A percentile compares a stretch with the other conserved stretches of the same genome.
Evolutionary conservation across 2,113 vertebrate species (phyloP).

Genomic region (Chauna torquata): DNA sequence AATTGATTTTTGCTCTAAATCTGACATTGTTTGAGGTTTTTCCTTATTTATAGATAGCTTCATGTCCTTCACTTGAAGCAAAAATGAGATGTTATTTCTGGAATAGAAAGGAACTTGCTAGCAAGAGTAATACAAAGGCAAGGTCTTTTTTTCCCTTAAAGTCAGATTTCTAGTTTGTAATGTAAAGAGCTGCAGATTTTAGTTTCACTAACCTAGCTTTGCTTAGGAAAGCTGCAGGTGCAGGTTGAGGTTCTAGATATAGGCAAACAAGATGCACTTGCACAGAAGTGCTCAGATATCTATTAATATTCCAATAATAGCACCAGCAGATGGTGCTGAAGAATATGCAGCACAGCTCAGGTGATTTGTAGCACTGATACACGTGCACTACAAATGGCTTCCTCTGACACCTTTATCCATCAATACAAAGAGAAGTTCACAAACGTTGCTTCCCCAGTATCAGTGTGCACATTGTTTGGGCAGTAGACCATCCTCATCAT

Average conservation of each 20-base stretch:
- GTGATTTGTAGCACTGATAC: background rate
- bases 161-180: background rate
- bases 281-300: background rate
- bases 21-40: too few species aligned
- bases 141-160: background rate
- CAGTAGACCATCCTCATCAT: background rate
- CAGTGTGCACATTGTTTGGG: background rate
- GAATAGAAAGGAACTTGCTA: background rate
- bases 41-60: background rate
- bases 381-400: background rate
- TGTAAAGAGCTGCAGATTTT: background rate
- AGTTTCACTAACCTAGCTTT: background rate
- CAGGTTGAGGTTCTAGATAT: background rate
- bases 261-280: background rate
- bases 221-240: background rate
- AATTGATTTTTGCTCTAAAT: background rate
- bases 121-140: background rate
- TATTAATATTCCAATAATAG: background rate
- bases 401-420: background rate
- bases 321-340: conserved; percentile 21
- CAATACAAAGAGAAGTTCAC: background rate
- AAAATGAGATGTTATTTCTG: background rate
- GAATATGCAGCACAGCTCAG: background rate
- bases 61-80: background rate
- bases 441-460: background rate